These are phyloP conservation scores for Acronicta aceris DNA, from an alignment of 2,888 invertebrate species.

Conservation along the genomic window DNA sequence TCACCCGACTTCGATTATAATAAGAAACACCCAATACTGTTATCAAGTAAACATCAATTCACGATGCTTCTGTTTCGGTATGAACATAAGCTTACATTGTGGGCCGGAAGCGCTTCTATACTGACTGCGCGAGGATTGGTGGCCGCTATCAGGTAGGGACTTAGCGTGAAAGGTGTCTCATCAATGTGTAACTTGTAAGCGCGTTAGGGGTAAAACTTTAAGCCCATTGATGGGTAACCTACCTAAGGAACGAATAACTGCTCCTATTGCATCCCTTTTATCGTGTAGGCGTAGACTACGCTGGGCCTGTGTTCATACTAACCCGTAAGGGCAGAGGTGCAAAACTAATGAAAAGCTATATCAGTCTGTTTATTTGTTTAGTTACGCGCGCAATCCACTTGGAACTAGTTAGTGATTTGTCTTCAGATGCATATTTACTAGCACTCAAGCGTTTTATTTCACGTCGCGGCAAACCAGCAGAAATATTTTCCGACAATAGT, in stretches of 20 bases:
- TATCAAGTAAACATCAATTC: too few species aligned
- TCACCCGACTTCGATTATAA: too few species aligned
- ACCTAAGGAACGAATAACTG: constrained; percentile 2
- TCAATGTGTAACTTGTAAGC: constrained; percentile 7
- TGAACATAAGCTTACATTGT: too few species aligned
- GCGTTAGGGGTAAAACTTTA: constrained; percentile 7
- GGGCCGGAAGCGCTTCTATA: background rate
- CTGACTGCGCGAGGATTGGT: constrained; percentile 2
- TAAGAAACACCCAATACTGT: too few species aligned
- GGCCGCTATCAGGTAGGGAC: constrained; percentile 6
- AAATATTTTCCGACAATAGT: too few species aligned
- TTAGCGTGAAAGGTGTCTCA: constrained; percentile 7
- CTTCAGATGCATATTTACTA: too few species aligned
- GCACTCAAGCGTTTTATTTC: too few species aligned
- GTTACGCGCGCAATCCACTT: constrained; percentile 2
- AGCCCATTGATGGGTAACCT: constrained; percentile 12
- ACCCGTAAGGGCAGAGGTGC: constrained; percentile 13
- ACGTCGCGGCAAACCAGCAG: too few species aligned
- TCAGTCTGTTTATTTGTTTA: constrained; percentile 13
- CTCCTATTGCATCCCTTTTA: constrained; percentile 7
- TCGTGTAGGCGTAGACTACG: constrained; percentile 8
- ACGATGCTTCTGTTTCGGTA: too few species aligned
- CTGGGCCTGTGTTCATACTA: constrained; percentile 9
- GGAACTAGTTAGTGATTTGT: constrained; percentile 1
- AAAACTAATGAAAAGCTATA: background rate